phyloP scores from a whole-genome alignment of 2,888 invertebrate genomes.

The Cataglyphis rosenhaueri region DNA sequence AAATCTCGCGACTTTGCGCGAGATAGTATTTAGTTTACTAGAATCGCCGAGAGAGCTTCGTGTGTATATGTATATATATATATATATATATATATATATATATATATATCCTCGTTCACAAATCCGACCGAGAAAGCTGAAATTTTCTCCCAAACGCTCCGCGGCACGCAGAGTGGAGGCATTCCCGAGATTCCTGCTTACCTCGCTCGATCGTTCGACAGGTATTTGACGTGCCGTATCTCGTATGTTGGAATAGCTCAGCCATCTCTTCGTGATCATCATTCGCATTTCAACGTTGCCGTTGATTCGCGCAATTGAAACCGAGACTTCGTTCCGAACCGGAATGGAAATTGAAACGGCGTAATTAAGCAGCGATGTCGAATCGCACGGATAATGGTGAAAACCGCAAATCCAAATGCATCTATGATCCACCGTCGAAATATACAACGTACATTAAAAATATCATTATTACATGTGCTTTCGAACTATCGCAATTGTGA shows the following conservation, averaged over 20 bases:
- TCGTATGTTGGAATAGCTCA: conserved; percentile 54
- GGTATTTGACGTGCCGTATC: conserved; percentile 69
- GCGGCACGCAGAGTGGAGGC: conserved; percentile 43
- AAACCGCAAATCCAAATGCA: conserved; percentile 38
- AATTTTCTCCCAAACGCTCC: conserved; percentile 61
- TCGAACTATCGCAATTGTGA: background rate
- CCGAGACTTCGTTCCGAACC: conserved; percentile 57
- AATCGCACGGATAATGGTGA: conserved; percentile 39
- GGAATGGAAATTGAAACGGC: conserved; percentile 47
- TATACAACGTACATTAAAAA: background rate
- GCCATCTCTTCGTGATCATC: conserved; percentile 58
- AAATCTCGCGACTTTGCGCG: conserved; percentile 57
- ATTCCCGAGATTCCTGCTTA: conserved; percentile 66
- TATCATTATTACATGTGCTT: background rate
- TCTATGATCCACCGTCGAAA: conserved; percentile 3
- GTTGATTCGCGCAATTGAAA: conserved; percentile 61
- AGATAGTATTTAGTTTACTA: conserved; percentile 64
- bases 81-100: background rate
- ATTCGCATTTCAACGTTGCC: conserved; percentile 39
- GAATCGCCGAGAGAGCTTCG: conserved; percentile 29
- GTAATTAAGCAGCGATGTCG: conserved; percentile 46
- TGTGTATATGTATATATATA: background rate
- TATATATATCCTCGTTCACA: conserved; percentile 29
- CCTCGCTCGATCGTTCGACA: conserved; percentile 58
- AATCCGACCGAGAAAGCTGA: conserved; percentile 60